Conservation (phyloP, 2,888 invertebrate genomes). For the Bhutanitis thaidina region DNA sequence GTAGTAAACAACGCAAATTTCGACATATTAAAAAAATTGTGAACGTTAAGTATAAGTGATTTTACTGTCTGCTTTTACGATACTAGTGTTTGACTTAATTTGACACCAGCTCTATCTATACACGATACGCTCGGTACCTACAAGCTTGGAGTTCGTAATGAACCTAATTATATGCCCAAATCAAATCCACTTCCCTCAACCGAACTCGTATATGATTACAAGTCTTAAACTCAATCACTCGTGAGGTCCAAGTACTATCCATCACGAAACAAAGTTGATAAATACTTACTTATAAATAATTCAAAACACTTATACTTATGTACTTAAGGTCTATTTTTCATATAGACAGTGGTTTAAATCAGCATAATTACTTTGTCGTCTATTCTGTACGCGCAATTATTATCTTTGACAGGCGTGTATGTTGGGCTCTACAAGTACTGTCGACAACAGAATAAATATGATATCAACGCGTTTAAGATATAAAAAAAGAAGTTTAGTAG, state of each 20-base stretch:
- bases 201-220: constrained; percentile 60
- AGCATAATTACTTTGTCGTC: constrained; percentile 48
- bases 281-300: constrained; percentile 13
- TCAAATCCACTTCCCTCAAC: constrained; percentile 58
- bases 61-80: no score
- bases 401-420: constrained; percentile 69
- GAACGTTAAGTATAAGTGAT: no score
- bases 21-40: no score
- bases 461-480: no score
- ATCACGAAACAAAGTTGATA: constrained; percentile 27
- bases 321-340: constrained; percentile 35
- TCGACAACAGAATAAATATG: constrained; percentile 43
- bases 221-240: constrained; percentile 68
- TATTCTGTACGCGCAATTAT: constrained; percentile 73
- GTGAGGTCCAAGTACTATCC: constrained; percentile 47
- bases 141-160: constrained; percentile 22
- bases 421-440: constrained; percentile 48
- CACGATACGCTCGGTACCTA: no score
- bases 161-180: constrained; percentile 49
- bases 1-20: no score
- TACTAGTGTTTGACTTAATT: no score
- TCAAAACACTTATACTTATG: constrained; percentile 24
- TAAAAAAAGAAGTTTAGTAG: no score
- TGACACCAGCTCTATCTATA: no score
- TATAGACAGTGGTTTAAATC: constrained; percentile 26